A percentile compares a stretch with the other conserved stretches of the same genome.
These are phyloP conservation scores for Eristalis arbustorum DNA, from an alignment of 2,888 invertebrate genomes.

Conservation along the genomic window DNA sequence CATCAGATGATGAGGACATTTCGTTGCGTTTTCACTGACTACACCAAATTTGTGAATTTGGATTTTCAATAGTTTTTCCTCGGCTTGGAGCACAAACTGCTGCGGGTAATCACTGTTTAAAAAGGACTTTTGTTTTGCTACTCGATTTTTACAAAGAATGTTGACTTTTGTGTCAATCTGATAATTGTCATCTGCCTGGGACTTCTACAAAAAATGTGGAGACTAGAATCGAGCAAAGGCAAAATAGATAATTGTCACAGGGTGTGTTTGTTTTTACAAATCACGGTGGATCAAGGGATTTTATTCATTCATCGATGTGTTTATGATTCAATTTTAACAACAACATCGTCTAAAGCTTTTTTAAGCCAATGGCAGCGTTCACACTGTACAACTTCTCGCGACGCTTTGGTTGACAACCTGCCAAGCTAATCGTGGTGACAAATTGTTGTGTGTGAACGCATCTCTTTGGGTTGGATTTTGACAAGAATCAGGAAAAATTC, in stretches of 20 bases:
- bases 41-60: background rate
- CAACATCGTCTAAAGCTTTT: too few species aligned
- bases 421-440: too few species aligned
- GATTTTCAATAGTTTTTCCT: background rate
- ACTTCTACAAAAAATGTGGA: constrained; percentile 14
- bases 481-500: too few species aligned
- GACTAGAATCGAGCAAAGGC: background rate
- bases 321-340: too few species aligned
- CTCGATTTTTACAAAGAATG: background rate
- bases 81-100: background rate
- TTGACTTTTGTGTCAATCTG: background rate
- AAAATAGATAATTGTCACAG: background rate
- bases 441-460: too few species aligned
- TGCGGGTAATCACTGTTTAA: background rate
- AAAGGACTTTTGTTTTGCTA: background rate
- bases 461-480: too few species aligned
- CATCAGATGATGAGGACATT: constrained; percentile 43
- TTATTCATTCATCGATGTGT: too few species aligned
- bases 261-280: constrained; percentile 10
- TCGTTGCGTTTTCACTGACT: background rate
- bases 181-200: constrained; percentile 11
- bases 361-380: too few species aligned
- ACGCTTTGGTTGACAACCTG: too few species aligned
- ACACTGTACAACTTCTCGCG: too few species aligned
- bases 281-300: too few species aligned